Evolutionary conservation across 2,797 vertebrate genomes (phyloP).

Genomic region (Eremophila alpestris): DNA sequence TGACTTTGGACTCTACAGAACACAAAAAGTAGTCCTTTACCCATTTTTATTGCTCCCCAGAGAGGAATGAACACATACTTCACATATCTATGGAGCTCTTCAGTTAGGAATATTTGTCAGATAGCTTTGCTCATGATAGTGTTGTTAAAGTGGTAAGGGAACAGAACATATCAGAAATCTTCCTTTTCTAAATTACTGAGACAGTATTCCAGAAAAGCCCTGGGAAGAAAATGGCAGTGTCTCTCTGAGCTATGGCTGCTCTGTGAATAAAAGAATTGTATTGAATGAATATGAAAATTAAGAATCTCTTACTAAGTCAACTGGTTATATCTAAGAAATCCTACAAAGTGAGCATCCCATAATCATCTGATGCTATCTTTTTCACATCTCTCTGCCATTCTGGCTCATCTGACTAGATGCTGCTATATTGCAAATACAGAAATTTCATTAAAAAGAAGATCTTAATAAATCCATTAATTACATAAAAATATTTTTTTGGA

Average conservation of each 20-base stretch:
- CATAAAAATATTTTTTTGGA: fast-evolving
- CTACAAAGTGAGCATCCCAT: neutral
- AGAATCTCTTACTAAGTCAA: neutral
- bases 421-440: neutral
- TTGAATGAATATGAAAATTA: neutral
- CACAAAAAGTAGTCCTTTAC: neutral
- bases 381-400: neutral
- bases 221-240: neutral
- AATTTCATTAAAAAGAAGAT: neutral
- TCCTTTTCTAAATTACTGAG: neutral
- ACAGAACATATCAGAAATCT: neutral
- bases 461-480: neutral
- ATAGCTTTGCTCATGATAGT: neutral
- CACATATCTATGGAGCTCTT: neutral
- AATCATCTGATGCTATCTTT: neutral
- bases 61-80: neutral
- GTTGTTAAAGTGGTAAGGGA: neutral
- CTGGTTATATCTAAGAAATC: neutral
- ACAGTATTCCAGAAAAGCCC: neutral
- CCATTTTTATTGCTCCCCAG: neutral
- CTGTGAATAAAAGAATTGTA: neutral
- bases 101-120: neutral
- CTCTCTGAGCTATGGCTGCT: neutral
- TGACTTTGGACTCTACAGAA: neutral
- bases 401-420: neutral